Percentiles rank a stretch among this genome's conserved stretches.
Evolutionary conservation across 2,113 vertebrate genomes (phyloP).

Genomic region (Holacanthus passer): DNA sequence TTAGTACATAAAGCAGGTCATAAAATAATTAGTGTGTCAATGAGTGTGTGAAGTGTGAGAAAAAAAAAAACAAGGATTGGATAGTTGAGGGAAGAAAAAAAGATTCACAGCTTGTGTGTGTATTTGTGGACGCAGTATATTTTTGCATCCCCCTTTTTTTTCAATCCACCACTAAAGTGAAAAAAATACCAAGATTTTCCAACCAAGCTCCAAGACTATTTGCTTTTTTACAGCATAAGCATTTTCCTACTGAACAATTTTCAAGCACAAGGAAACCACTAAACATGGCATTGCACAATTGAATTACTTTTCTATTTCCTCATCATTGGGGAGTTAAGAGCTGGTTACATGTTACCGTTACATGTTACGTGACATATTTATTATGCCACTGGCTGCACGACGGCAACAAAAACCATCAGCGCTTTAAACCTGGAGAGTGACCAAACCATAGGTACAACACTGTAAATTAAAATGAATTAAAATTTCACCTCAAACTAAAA

Average conservation of each 20-base stretch:
- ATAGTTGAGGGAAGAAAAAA: not conserved
- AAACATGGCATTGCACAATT: constrained; percentile 56
- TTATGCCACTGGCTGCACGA: constrained; percentile 38
- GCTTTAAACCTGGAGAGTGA: constrained; percentile 13
- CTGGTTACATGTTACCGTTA: constrained; percentile 47
- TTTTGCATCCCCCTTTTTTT: constrained; percentile 8
- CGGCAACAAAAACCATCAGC: constrained; percentile 27
- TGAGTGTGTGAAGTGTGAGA: constrained; percentile 4
- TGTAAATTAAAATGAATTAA: constrained; percentile 44
- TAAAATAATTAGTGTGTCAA: constrained; percentile 24
- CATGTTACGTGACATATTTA: constrained; percentile 65
- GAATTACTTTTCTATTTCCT: constrained; percentile 39
- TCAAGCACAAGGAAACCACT: constrained; percentile 51
- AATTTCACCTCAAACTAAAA: constrained; percentile 29
- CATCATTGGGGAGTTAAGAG: constrained; percentile 52
- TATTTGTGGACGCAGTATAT: not conserved
- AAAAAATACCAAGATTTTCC: constrained; percentile 52
- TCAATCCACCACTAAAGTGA: constrained; percentile 8
- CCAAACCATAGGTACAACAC: constrained; percentile 25
- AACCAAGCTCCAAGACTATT: constrained; percentile 27
- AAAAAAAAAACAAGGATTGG: not conserved
- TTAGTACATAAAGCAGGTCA: not conserved
- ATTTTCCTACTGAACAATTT: constrained; percentile 57
- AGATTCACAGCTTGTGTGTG: not conserved
- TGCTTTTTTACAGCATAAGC: constrained; percentile 28